phyloP scores from a whole-genome alignment of 2,113 vertebrate species.

The Sterrhoptilus dennistouni region DNA sequence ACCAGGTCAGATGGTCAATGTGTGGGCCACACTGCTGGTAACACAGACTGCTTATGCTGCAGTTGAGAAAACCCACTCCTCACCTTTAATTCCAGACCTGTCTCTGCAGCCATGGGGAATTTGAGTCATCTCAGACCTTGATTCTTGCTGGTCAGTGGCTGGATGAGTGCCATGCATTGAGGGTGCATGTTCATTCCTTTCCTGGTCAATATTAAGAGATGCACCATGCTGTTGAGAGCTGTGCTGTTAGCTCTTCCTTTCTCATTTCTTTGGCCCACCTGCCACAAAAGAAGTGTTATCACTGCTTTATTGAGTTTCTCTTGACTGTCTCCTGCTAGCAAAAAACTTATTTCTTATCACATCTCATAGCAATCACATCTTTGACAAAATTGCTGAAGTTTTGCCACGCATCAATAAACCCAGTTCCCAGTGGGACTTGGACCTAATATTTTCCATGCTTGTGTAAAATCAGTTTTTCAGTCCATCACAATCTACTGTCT shows the following conservation, averaged over 20 bases:
- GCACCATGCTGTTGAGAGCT: not conserved
- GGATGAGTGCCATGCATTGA: not conserved
- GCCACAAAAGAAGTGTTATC: not conserved
- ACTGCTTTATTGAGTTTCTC: not conserved
- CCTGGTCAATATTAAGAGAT: not conserved
- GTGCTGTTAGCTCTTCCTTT: not conserved
- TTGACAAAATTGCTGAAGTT: not conserved
- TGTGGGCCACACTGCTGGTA: not conserved
- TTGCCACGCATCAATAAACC: not conserved
- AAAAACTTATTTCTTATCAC: not conserved
- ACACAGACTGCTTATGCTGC: not conserved
- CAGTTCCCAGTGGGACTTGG: not conserved
- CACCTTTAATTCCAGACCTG: not conserved
- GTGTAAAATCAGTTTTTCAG: not conserved
- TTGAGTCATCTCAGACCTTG: not conserved
- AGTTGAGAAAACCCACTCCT: not conserved
- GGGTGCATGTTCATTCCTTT: not conserved
- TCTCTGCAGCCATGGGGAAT: not conserved
- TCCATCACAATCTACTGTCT: not conserved
- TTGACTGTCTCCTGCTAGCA: not conserved
- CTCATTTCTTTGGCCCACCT: not conserved
- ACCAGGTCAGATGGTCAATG: too few species aligned
- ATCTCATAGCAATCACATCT: not conserved
- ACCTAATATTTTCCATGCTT: not conserved
- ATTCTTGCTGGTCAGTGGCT: not conserved